Percentiles rank a stretch among this genome's conserved stretches.
phyloP scores from a whole-genome alignment of 2,113 vertebrate genomes.

The Gymnocephalus cernua region DNA sequence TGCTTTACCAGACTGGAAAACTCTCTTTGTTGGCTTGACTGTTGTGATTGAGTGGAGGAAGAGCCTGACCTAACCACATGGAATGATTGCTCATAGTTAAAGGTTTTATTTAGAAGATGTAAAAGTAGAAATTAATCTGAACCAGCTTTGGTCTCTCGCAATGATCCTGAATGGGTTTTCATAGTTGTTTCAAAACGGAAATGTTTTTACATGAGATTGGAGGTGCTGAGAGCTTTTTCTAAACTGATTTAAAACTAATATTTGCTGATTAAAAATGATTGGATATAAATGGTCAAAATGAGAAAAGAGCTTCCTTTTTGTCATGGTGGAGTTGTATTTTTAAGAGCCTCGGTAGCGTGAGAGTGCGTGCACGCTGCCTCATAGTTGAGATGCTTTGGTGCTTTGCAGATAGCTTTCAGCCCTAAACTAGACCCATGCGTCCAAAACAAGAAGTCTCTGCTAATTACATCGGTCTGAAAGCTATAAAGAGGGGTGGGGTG shows the following conservation, averaged over 20 bases:
- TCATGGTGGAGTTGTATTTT: neutral
- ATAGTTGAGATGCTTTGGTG: slow-evolving; percentile 47
- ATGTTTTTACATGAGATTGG: no score
- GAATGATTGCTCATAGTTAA: slow-evolving; percentile 11
- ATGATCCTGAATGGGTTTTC: neutral
- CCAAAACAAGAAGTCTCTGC: slow-evolving; percentile 42
- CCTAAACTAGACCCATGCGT: slow-evolving; percentile 52
- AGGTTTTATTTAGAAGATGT: slow-evolving; percentile 53
- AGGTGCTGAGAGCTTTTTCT: neutral
- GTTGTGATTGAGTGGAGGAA: slow-evolving; percentile 23
- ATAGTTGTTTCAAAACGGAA: neutral
- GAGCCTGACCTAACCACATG: slow-evolving; percentile 34
- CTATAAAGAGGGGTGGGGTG: slow-evolving; percentile 44
- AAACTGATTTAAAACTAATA: neutral
- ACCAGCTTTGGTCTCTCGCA: neutral
- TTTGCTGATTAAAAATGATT: no score
- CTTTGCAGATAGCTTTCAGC: slow-evolving; percentile 48
- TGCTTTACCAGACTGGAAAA: neutral
- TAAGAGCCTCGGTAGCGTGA: neutral
- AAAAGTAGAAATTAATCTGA: slow-evolving; percentile 24
- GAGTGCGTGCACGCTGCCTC: slow-evolving; percentile 16
- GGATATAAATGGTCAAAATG: neutral
- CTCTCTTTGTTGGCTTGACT: neutral
- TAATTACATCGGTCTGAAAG: slow-evolving; percentile 68
- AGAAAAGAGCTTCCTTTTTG: neutral